Base-by-base conservation (phyloP, 2,113 vertebrate genomes). In the Dipodomys stephensi region DNA sequence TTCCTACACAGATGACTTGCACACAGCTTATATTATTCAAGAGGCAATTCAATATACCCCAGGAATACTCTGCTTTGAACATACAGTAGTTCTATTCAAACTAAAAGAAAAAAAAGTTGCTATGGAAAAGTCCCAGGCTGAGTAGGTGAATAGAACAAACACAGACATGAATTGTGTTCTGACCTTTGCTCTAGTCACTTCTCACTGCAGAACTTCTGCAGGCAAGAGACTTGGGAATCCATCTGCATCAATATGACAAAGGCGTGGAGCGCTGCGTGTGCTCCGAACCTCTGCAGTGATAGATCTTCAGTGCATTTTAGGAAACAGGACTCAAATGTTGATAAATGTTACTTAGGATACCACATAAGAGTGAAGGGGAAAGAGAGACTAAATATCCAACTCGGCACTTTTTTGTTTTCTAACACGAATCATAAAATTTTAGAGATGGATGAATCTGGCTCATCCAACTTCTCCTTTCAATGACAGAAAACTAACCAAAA, bases 281-380 rank as follows among this genome's bases (percentile, higher is more conserved):
- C 87, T 81, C 84, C 35, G 79, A 87, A 92, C 32, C 68, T 82
- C 1, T 27, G 30, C 1, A 22, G 19, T 65, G 79, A 88, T 62
- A 65, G 35, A 91, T 76, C 15, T 72, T 87, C 81, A 35, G 6
- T 93, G 95, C 32, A 35, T 85, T 85, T 28, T 83, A 30, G 30
- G 76, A 87, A 92, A 78, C 39, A 90, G 68, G 67, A 35, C 27
- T 92, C 89, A 94, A 83, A 76, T 67, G 65, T 92, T 96, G 84
- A 95, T 83, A 89, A 89, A 93, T 79, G 73, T 83, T 88, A 83
- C 62, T 69, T 71, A 83, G 68, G 80, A 30, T 2, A 35, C 1
- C 62, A 60, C 15, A 19, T 74, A 44, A 60, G 25, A 91, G 83
- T 71, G 10, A 67, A 84, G 35, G 25, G 72, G 15, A n/a, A 7